A percentile compares a stretch with the other conserved stretches of the same genome.
phyloP scores from a whole-genome alignment of 23 tunicate species.

The Styela plicata region DNA sequence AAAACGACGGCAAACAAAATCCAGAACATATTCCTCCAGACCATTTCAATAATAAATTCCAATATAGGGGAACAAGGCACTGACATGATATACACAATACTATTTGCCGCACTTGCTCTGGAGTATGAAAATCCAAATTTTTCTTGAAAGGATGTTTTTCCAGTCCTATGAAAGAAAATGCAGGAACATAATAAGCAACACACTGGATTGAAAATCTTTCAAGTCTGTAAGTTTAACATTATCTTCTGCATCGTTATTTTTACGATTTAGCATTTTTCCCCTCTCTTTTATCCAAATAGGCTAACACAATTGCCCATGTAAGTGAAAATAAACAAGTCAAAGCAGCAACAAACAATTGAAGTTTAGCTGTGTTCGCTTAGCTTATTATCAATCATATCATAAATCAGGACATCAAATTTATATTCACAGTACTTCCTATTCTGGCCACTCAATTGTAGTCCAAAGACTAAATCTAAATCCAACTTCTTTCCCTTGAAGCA shows the following conservation, averaged over 20 bases:
- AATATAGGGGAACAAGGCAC: slow-evolving; percentile 89
- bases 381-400: slow-evolving; percentile 37
- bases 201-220: slow-evolving; percentile 77
- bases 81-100: slow-evolving; percentile 89
- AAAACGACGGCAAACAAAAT: slow-evolving; percentile 63
- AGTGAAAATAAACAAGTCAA: slow-evolving; percentile 86
- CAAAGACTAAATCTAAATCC: slow-evolving; percentile 89
- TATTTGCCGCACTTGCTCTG: slow-evolving; percentile 81
- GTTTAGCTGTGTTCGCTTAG: slow-evolving; percentile 32
- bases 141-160: slow-evolving; percentile 82
- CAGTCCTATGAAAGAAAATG: slow-evolving; percentile 85
- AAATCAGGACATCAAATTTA: slow-evolving; percentile 90
- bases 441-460: slow-evolving; percentile 97
- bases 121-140: slow-evolving; percentile 78
- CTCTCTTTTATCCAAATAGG: slow-evolving; percentile 64
- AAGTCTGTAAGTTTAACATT: slow-evolving; percentile 80
- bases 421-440: slow-evolving; percentile 95
- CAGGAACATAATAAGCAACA: slow-evolving; percentile 80
- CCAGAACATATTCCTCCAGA: slow-evolving; percentile 71
- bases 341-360: slow-evolving; percentile 75
- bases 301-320: slow-evolving; percentile 67
- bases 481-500: slow-evolving; percentile 88
- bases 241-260: slow-evolving; percentile 36
- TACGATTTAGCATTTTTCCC: slow-evolving; percentile 37
- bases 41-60: slow-evolving; percentile 71